Percentiles rank a stretch among this genome's conserved stretches.
These are phyloP conservation scores for Apocheima hispidaria DNA, from an alignment of 2,888 invertebrate genomes.

Conservation along the genomic window DNA sequence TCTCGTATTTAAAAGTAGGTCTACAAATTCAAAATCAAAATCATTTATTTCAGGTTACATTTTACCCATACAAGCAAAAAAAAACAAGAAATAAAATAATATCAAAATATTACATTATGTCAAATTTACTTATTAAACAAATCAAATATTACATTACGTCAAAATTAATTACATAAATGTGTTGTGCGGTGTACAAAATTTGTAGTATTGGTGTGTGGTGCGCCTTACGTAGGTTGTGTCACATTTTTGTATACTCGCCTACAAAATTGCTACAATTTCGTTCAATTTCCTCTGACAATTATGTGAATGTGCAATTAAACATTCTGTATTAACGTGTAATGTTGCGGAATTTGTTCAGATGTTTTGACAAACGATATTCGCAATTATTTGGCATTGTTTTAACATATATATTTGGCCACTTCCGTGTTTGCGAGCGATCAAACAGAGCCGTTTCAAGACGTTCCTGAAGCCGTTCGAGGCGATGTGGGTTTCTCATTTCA, in stretches of 20 bases:
- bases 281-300: slow-evolving; percentile 26
- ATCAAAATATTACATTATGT: too few species aligned
- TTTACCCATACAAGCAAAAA: too few species aligned
- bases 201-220: too few species aligned
- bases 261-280: slow-evolving; percentile 12
- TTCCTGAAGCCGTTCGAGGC: slow-evolving; percentile 9
- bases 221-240: neutral
- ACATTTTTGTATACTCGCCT: neutral
- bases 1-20: too few species aligned
- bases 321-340: slow-evolving; percentile 25
- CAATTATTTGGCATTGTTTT: slow-evolving; percentile 42
- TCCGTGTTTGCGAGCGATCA: slow-evolving; percentile 35
- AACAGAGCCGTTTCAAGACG: slow-evolving; percentile 5
- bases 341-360: slow-evolving; percentile 41
- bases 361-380: slow-evolving; percentile 32
- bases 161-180: too few species aligned
- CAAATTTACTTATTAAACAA: too few species aligned
- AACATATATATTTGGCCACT: slow-evolving; percentile 27
- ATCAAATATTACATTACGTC: too few species aligned
- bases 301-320: slow-evolving; percentile 32
- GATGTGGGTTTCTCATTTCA: slow-evolving; percentile 21
- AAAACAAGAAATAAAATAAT: too few species aligned
- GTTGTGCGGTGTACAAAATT: too few species aligned
- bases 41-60: too few species aligned
- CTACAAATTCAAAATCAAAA: too few species aligned